These are phyloP conservation scores for Caloenas nicobarica DNA, from an alignment of 2,113 vertebrate species.

Conservation along the genomic window DNA sequence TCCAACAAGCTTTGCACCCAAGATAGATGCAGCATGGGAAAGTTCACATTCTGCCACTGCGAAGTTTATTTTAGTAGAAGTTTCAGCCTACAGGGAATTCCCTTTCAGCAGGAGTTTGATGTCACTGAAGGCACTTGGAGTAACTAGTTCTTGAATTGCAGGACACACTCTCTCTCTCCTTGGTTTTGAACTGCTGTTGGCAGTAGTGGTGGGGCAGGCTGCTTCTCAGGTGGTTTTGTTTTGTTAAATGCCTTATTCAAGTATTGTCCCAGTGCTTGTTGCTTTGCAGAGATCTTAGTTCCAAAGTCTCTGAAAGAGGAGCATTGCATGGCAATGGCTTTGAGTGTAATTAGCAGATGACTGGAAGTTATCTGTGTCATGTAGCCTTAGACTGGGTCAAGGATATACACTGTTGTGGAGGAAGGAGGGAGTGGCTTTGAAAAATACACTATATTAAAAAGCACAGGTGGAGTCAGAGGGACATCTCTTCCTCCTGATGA, in stretches of 20 bases:
- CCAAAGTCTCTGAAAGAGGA: not conserved
- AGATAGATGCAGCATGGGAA: not conserved
- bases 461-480: not conserved
- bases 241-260: not conserved
- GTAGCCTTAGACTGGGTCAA: not conserved
- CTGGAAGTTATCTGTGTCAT: not conserved
- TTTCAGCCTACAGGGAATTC: not conserved
- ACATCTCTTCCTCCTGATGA: not conserved
- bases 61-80: not conserved
- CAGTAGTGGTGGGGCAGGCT: not conserved
- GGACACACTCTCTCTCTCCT: no score
- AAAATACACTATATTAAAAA: not conserved
- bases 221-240: not conserved
- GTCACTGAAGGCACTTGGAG: not conserved
- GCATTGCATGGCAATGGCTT: not conserved
- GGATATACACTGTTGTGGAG: rapidly evolving
- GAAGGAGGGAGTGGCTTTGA: not conserved
- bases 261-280: not conserved
- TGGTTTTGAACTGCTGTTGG: not conserved
- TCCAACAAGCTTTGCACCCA: not conserved
- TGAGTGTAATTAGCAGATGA: not conserved
- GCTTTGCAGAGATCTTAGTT: not conserved
- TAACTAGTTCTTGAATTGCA: not conserved
- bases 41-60: not conserved
- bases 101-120: not conserved